phyloP scores from a whole-genome alignment of 2,888 invertebrate genomes.

The Agriotes lineatus region DNA sequence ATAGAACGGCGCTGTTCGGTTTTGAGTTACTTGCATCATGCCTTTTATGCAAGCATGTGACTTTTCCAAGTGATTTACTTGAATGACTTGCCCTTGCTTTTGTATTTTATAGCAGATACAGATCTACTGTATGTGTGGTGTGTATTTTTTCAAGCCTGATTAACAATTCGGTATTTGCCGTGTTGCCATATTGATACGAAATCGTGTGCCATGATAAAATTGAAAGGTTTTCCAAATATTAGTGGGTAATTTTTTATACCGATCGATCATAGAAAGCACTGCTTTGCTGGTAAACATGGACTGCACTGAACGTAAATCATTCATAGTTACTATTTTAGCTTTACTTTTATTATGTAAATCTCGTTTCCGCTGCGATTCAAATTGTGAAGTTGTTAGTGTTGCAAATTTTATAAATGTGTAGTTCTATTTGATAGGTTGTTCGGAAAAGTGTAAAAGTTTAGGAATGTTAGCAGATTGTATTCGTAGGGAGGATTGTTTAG shows the following conservation, averaged over 20 bases:
- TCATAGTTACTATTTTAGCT: constrained; percentile 37
- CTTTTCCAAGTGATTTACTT: no score
- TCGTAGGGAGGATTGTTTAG: constrained; percentile 9
- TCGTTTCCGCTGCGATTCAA: constrained; percentile 50
- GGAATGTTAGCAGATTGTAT: constrained; percentile 22
- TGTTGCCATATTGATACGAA: background rate
- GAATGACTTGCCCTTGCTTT: no score
- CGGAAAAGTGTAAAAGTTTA: constrained; percentile 21
- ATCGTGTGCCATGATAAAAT: constrained; percentile 13
- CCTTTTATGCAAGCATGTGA: no score
- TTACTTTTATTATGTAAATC: constrained; percentile 41
- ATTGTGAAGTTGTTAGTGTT: constrained; percentile 54
- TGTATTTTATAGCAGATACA: no score
- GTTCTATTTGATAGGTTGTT: constrained; percentile 18
- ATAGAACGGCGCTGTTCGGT: no score
- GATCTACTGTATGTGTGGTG: no score
- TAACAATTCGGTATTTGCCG: no score
- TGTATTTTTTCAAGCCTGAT: no score
- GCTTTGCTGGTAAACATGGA: constrained; percentile 29
- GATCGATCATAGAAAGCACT: background rate
- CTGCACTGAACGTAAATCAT: constrained; percentile 18
- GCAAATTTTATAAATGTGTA: constrained; percentile 50
- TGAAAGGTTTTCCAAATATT: constrained; percentile 1
- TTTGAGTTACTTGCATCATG: no score
- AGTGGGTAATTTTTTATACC: background rate